phyloP scores from a whole-genome alignment of 2,888 invertebrate genomes.

The Electrophaes corylata region DNA sequence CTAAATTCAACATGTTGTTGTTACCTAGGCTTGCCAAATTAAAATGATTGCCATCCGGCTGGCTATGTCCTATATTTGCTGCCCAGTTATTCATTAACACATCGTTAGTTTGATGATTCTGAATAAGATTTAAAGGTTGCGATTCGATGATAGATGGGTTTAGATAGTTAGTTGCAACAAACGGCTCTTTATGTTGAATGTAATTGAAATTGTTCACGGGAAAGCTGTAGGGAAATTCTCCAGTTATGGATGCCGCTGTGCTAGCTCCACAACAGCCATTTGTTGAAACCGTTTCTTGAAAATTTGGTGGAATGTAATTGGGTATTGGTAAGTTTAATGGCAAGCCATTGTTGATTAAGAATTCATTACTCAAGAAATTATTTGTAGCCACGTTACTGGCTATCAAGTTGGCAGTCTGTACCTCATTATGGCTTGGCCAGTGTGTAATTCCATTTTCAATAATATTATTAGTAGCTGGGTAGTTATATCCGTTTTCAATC shows the following conservation, averaged over 20 bases:
- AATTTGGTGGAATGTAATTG: neutral
- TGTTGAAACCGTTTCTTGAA: neutral
- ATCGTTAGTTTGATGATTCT: conserved; percentile 5
- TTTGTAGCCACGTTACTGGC: conserved; percentile 3
- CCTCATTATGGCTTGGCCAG: conserved; percentile 12
- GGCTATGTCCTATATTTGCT: neutral
- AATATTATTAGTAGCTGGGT: conserved; percentile 6
- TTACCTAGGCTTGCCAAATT: conserved; percentile 14
- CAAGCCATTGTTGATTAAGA: conserved; percentile 23
- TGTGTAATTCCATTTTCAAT: conserved; percentile 9
- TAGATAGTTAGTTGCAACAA: neutral
- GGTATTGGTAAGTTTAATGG: conserved; percentile 19
- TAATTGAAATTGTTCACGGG: conserved; percentile 2
- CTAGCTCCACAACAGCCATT: neutral
- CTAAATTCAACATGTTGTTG: conserved; percentile 39
- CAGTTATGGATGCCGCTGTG: neutral
- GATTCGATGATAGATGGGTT: neutral
- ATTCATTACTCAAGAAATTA: conserved; percentile 3
- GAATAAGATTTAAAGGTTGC: conserved; percentile 4
- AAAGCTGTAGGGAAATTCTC: neutral
- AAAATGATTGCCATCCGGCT: conserved; percentile 20
- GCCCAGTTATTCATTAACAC: conserved; percentile 1
- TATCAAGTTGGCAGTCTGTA: neutral
- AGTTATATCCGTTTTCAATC: conserved; percentile 13
- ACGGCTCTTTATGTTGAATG: neutral